Conservation (phyloP, 2,113 vertebrate species). For the Periophthalmodon schlosseri region DNA sequence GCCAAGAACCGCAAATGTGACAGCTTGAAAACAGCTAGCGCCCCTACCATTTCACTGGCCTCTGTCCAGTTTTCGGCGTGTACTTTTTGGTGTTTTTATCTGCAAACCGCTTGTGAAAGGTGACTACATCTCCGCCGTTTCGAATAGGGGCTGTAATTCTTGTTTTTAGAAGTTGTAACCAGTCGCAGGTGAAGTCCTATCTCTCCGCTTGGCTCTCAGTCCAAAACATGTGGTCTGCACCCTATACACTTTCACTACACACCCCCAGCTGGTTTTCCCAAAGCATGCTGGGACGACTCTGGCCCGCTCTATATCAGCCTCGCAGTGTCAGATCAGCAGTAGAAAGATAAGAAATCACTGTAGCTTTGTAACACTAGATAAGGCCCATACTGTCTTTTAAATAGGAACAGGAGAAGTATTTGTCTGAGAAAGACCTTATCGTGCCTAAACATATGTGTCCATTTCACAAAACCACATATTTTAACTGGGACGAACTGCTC, state of each 20-base stretch:
- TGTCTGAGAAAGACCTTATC: slow-evolving; percentile 24
- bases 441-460: slow-evolving; percentile 57
- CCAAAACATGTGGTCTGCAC: slow-evolving; percentile 59
- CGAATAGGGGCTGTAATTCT: slow-evolving; percentile 47
- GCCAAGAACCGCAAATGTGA: slow-evolving; percentile 25
- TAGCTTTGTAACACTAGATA: slow-evolving; percentile 26
- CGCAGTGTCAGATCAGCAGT: slow-evolving; percentile 27
- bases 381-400: slow-evolving; percentile 16
- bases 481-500: slow-evolving; percentile 12
- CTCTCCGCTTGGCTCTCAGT: slow-evolving; percentile 34
- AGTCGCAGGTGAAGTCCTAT: slow-evolving; percentile 68
- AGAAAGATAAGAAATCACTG: slow-evolving; percentile 42
- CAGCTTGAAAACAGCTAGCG: slow-evolving; percentile 49
- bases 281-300: slow-evolving; percentile 36
- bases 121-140: slow-evolving; percentile 32
- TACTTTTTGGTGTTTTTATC: slow-evolving; percentile 35
- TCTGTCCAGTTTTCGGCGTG: slow-evolving; percentile 29
- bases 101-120: slow-evolving; percentile 51
- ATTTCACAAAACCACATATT: slow-evolving; percentile 27
- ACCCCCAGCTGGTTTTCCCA: slow-evolving; percentile 16
- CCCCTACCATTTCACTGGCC: slow-evolving; percentile 32
- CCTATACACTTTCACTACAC: slow-evolving; percentile 7
- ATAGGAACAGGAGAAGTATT: slow-evolving; percentile 18
- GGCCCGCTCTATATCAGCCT: slow-evolving; percentile 31
- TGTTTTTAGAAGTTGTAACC: slow-evolving; percentile 65